Conservation (phyloP, 2,113 vertebrate genomes). For the Struthio camelus region DNA sequence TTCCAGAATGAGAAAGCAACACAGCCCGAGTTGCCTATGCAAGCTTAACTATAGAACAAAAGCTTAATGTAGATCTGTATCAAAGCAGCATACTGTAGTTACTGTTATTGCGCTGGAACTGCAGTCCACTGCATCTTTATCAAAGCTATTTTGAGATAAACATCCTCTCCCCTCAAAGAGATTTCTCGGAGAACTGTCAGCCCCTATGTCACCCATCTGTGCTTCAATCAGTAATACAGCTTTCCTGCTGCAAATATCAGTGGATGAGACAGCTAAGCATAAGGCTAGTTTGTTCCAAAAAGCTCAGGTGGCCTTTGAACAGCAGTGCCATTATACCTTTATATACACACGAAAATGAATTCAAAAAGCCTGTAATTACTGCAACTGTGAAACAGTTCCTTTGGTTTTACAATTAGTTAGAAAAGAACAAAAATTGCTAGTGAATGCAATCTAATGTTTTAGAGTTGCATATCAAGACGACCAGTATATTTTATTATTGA, state of each 20-base stretch:
- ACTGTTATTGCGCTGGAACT: background rate
- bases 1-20: background rate
- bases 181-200: background rate
- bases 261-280: background rate
- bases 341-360: background rate
- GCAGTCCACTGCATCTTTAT: background rate
- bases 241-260: background rate
- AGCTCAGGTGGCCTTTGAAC: background rate
- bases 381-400: background rate
- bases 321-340: background rate
- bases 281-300: background rate
- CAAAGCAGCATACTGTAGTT: background rate
- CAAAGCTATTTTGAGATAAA: background rate
- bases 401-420: background rate
- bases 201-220: background rate
- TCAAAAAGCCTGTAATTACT: background rate
- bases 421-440: background rate
- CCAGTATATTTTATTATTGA: background rate
- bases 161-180: background rate
- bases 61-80: background rate
- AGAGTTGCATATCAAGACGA: background rate
- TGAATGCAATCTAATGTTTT: background rate
- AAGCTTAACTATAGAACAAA: background rate
- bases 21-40: background rate
- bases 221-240: background rate